Conservation (phyloP, 2,113 vertebrate species). For the Limanda limanda region DNA sequence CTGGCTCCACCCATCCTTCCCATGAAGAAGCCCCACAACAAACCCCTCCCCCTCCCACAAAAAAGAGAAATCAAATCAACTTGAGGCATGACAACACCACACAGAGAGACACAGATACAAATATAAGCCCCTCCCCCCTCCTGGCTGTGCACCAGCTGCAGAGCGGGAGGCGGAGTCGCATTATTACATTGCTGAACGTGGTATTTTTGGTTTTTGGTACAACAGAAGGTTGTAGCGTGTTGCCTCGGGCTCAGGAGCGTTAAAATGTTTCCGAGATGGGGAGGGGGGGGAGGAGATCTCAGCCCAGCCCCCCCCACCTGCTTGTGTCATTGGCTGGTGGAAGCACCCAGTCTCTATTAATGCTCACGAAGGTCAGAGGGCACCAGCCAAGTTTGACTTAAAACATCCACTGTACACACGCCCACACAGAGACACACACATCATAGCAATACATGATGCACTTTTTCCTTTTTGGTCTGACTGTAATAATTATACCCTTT, state of each 20-base stretch:
- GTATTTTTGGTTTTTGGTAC: conserved; percentile 84
- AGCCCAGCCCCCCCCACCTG: conserved; percentile 56
- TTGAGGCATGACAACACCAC: conserved; percentile 73
- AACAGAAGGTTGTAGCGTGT: conserved; percentile 76
- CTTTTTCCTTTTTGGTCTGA: conserved; percentile 83
- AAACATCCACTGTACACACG: conserved; percentile 73
- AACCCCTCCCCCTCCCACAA: conserved; percentile 41
- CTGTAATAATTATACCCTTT: conserved; percentile 80
- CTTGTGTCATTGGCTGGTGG: conserved; percentile 60
- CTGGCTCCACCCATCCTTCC: conserved; percentile 53
- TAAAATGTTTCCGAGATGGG: conserved; percentile 55
- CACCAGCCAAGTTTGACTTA: conserved; percentile 56
- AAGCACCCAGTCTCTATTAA: conserved; percentile 67
- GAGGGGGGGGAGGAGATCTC: conserved; percentile 54
- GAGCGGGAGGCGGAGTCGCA: conserved; percentile 63
- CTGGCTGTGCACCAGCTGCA: conserved; percentile 66
- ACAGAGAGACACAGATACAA: conserved; percentile 75
- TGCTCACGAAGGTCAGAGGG: conserved; percentile 65
- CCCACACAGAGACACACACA: conserved; percentile 74
- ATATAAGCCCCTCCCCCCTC: conserved; percentile 75
- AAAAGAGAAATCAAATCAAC: conserved; percentile 56
- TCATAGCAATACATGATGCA: conserved; percentile 72
- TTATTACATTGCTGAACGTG: conserved; percentile 78
- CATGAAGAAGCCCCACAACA: conserved; percentile 24
- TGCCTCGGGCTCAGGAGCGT: conserved; percentile 61